Evolutionary conservation across 2,113 vertebrate species (phyloP).

Genomic region (Trochalopteron elliotii): DNA sequence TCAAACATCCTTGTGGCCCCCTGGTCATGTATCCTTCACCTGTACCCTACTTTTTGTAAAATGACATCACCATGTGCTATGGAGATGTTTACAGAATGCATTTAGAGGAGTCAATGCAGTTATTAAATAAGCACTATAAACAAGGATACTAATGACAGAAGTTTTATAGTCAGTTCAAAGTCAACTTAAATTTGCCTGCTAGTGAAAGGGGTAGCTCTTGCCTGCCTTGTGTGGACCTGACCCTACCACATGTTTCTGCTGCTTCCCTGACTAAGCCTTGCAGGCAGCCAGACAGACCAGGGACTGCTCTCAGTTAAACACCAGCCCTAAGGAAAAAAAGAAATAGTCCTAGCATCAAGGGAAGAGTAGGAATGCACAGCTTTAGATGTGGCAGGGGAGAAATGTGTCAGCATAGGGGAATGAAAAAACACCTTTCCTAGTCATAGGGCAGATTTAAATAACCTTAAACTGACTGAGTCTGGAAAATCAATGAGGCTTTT

Average conservation of each 20-base stretch:
- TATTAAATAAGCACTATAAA: background rate
- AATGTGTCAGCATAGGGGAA: background rate
- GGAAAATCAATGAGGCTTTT: background rate
- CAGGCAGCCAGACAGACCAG: background rate
- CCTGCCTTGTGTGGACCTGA: slow-evolving; percentile 7
- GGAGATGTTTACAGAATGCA: background rate
- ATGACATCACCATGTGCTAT: background rate
- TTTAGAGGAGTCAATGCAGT: background rate
- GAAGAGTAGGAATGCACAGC: background rate
- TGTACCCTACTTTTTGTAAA: background rate
- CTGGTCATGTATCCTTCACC: background rate
- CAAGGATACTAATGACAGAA: background rate
- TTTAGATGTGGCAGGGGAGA: background rate
- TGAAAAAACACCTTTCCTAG: background rate
- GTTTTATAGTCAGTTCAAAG: background rate
- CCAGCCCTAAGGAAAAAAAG: background rate
- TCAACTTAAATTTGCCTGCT: slow-evolving; percentile 21
- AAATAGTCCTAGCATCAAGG: background rate
- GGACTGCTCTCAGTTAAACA: background rate
- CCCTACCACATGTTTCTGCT: slow-evolving; percentile 18
- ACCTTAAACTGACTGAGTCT: background rate
- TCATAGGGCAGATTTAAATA: background rate
- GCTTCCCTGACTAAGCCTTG: slow-evolving; percentile 20
- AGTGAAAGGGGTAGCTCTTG: slow-evolving; percentile 3
- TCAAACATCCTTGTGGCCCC: background rate